These are phyloP conservation scores for Heliconius ethilla DNA, from an alignment of 2,888 invertebrate genomes.

Conservation along the genomic window DNA sequence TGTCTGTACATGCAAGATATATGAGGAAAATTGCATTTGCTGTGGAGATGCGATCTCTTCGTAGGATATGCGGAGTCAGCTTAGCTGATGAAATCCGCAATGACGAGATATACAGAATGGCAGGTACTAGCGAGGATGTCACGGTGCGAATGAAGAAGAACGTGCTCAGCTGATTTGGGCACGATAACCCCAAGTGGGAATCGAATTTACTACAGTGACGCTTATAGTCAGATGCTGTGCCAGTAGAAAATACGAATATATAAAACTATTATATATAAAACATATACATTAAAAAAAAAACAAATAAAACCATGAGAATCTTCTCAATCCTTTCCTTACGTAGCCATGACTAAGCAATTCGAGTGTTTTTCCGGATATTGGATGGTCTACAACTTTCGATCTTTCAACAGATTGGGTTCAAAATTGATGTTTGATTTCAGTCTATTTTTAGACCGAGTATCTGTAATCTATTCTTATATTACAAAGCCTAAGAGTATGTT, in stretches of 20 bases:
- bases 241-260: background rate
- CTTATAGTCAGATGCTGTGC: too few species aligned
- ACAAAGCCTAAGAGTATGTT: background rate
- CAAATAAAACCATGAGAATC: background rate
- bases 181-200: too few species aligned
- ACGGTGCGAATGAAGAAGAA: too few species aligned
- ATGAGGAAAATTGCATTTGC: too few species aligned
- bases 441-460: background rate
- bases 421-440: background rate
- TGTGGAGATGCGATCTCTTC: too few species aligned
- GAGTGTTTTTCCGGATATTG: background rate
- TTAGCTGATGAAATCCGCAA: too few species aligned
- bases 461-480: background rate
- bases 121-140: too few species aligned
- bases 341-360: constrained; percentile 3
- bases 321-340: constrained; percentile 1
- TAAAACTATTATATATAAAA: background rate
- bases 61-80: too few species aligned
- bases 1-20: too few species aligned
- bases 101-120: too few species aligned
- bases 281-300: background rate
- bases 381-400: background rate
- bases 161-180: too few species aligned
- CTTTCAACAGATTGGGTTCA: background rate
- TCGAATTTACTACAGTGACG: too few species aligned